phyloP scores from a whole-genome alignment of 2,888 invertebrate species.

The Dryobota labecula region DNA sequence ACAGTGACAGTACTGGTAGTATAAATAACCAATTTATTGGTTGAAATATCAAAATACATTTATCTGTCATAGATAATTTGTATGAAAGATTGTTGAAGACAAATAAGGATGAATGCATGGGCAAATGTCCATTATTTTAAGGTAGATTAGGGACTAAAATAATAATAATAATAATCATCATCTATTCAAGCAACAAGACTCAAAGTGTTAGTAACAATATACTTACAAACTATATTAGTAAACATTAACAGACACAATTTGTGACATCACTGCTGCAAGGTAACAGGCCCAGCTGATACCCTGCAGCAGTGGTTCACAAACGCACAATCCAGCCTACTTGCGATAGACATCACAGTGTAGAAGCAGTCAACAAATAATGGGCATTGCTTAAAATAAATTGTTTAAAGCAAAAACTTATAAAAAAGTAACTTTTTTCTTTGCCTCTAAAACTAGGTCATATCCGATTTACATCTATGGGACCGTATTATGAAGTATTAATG shows the following conservation, averaged over 20 bases:
- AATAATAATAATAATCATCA: no score
- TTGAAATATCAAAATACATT: not conserved
- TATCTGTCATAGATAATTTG: not conserved
- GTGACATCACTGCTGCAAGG: no score
- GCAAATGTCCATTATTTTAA: not conserved
- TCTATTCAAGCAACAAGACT: no score
- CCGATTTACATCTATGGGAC: not conserved
- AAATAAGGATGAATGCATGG: not conserved
- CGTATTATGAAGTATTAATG: no score
- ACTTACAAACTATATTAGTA: no score
- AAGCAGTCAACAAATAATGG: no score
- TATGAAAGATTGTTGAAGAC: not conserved
- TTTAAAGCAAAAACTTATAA: not conserved
- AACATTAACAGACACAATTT: no score
- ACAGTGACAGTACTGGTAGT: constrained; percentile 12
- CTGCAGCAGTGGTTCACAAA: no score
- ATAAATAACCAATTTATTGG: constrained; percentile 12
- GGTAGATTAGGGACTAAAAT: not conserved
- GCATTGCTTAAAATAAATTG: not conserved
- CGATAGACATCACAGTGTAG: no score
- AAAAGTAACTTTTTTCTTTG: not conserved
- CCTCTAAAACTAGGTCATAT: not conserved
- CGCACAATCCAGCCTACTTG: no score
- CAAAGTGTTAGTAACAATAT: no score
- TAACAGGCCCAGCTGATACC: no score